Evolutionary conservation across 2,113 vertebrate species (phyloP).

Genomic region (Odontophorus gujanensis): DNA sequence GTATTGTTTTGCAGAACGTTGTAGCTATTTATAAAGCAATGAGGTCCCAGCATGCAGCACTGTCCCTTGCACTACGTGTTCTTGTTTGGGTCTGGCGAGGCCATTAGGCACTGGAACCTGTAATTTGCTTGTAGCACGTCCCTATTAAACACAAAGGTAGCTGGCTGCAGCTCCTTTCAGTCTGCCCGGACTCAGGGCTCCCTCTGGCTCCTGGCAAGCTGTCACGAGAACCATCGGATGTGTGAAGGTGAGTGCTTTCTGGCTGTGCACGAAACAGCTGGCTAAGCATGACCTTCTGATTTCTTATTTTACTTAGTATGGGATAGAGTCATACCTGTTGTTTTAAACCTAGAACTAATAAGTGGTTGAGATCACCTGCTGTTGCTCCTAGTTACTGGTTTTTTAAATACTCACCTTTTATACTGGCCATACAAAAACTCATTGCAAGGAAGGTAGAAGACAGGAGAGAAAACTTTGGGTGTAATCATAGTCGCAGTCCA

Average conservation of each 20-base stretch:
- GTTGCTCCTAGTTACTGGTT: background rate
- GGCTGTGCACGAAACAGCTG: background rate
- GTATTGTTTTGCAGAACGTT: background rate
- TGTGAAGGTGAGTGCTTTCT: rapidly evolving
- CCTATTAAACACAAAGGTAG: background rate
- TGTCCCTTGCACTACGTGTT: background rate
- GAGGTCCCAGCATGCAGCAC: rapidly evolving
- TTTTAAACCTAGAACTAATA: background rate
- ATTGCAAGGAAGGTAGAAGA: rapidly evolving
- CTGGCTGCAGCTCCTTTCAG: background rate
- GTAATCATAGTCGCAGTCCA: background rate
- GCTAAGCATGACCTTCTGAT: rapidly evolving
- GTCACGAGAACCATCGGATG: background rate
- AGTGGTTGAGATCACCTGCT: background rate
- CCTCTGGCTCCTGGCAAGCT: background rate
- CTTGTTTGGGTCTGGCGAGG: background rate
- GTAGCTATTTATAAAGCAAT: background rate
- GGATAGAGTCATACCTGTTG: background rate
- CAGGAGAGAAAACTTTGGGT: background rate
- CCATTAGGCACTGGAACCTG: background rate
- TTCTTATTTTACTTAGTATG: rapidly evolving
- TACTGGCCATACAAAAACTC: background rate
- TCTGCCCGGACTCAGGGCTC: background rate
- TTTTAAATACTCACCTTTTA: background rate
- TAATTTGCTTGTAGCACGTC: background rate